phyloP scores from a whole-genome alignment of 2,888 invertebrate species.

The Cephalotes varians region DNA sequence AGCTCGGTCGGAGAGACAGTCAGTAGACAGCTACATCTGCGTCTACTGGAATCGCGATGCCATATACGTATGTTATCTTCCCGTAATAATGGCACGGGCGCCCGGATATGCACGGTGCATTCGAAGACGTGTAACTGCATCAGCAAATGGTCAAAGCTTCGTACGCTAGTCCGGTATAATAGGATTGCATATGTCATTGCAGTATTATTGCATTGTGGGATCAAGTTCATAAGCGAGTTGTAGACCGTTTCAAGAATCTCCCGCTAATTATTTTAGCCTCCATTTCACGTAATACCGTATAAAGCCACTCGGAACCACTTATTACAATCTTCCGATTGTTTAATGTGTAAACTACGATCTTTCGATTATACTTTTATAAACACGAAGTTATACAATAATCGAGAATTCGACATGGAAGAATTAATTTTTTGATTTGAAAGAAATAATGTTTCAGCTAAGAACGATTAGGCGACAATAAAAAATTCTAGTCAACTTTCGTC shows the following conservation, averaged over 20 bases:
- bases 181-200: slow-evolving; percentile 36
- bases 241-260: background rate
- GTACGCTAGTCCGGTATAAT: slow-evolving; percentile 24
- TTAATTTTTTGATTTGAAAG: background rate
- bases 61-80: slow-evolving; percentile 30
- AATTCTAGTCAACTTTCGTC: background rate
- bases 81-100: slow-evolving; percentile 2
- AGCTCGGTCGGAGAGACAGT: slow-evolving; percentile 24
- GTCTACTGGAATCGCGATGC: slow-evolving; percentile 24
- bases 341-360: background rate
- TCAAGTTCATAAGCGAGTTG: slow-evolving; percentile 22
- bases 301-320: background rate
- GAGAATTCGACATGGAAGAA: background rate
- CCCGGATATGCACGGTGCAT: slow-evolving; percentile 18
- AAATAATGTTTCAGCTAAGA: background rate
- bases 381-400: background rate
- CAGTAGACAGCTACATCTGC: slow-evolving; percentile 42
- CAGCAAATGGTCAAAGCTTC: slow-evolving; percentile 32
- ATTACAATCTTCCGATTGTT: background rate
- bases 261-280: slow-evolving; percentile 28
- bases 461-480: background rate
- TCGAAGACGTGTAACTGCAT: slow-evolving; percentile 39
- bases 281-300: background rate
- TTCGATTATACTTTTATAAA: background rate
- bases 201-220: slow-evolving; percentile 3